phyloP scores from a whole-genome alignment of 2,888 invertebrate genomes.

The Drepana falcataria region DNA sequence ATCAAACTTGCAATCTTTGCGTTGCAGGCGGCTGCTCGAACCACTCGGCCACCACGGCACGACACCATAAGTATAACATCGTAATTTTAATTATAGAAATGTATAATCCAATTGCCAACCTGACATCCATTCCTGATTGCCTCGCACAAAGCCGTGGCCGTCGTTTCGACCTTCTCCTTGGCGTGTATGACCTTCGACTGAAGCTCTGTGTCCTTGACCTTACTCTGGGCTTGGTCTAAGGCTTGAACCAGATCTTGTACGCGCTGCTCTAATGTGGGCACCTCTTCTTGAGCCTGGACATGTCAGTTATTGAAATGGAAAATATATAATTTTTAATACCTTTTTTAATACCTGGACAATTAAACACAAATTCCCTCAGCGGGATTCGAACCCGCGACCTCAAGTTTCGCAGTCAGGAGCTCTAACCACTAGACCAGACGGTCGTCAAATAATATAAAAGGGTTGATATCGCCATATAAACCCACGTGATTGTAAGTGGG shows the following conservation, averaged over 20 bases:
- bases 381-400: too few relatives aligned
- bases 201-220: slow-evolving; percentile 13
- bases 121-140: background rate
- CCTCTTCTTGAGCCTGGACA: slow-evolving; percentile 36
- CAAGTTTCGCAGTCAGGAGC: too few relatives aligned
- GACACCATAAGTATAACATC: too few relatives aligned
- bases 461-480: too few relatives aligned
- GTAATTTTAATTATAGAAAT: background rate
- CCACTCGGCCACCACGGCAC: too few relatives aligned
- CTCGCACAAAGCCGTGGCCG: background rate
- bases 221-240: slow-evolving; percentile 27
- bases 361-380: too few relatives aligned
- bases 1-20: too few relatives aligned
- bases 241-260: slow-evolving; percentile 30
- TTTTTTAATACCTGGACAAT: too few relatives aligned
- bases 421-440: too few relatives aligned
- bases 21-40: too few relatives aligned
- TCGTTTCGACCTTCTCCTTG: slow-evolving; percentile 4
- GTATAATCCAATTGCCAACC: background rate
- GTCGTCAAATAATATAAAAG: too few relatives aligned
- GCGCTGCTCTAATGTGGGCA: slow-evolving; percentile 22
- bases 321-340: background rate
- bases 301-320: background rate
- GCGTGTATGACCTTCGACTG: background rate
- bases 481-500: too few relatives aligned